These are phyloP conservation scores for Cacoxenus indagator DNA, from an alignment of 2,888 invertebrate genomes.

Conservation along the genomic window DNA sequence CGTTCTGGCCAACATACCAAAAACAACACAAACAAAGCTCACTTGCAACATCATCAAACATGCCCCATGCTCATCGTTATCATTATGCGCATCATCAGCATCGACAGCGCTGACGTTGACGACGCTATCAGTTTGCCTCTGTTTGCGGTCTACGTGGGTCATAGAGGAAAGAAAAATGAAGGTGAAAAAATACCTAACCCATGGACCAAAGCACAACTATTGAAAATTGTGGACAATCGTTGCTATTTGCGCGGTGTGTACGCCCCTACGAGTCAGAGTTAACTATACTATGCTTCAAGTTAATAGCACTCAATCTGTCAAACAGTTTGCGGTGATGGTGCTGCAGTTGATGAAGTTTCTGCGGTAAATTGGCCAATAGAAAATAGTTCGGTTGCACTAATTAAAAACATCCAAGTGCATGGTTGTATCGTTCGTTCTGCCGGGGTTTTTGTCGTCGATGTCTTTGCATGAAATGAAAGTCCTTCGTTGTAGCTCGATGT, in stretches of 20 bases:
- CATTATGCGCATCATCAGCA: background rate
- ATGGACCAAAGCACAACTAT: constrained; percentile 21
- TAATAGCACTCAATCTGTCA: constrained; percentile 56
- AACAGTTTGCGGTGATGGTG: constrained; percentile 29
- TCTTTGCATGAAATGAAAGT: background rate
- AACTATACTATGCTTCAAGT: constrained; percentile 49
- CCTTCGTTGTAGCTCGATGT: background rate
- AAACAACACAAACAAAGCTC: constrained; percentile 2
- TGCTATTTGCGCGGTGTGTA: background rate
- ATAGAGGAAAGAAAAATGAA: background rate
- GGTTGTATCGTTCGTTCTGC: constrained; percentile 37
- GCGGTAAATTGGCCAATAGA: constrained; percentile 64
- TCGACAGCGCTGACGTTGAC: background rate
- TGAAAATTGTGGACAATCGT: constrained; percentile 6
- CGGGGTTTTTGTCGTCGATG: background rate
- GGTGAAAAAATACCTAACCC: constrained; percentile 28
- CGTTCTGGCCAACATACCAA: background rate
- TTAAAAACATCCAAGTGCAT: constrained; percentile 59
- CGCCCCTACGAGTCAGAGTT: too few species aligned
- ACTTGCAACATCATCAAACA: too few species aligned
- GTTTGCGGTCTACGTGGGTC: too few species aligned
- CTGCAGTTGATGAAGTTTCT: constrained; percentile 50
- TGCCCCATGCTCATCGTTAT: too few species aligned
- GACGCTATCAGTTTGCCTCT: too few species aligned
- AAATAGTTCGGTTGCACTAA: constrained; percentile 60